Conservation (phyloP, 2,113 vertebrate genomes). For the Stigmatopora nigra region DNA sequence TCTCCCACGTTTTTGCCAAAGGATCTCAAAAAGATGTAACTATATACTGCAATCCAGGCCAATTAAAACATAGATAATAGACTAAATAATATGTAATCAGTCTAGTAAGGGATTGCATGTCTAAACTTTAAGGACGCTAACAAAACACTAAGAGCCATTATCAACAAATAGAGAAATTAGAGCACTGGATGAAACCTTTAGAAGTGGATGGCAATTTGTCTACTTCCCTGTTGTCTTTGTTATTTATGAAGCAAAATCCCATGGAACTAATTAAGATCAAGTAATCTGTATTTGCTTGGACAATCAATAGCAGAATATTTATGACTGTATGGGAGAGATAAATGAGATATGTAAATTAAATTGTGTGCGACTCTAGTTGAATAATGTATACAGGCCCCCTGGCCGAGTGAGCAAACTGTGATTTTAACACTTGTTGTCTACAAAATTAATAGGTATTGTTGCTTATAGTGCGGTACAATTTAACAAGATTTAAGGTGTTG, state of each 20-base stretch:
- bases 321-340: slow-evolving; percentile 12
- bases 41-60: no score
- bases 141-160: no score
- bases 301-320: slow-evolving; percentile 24
- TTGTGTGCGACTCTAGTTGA: slow-evolving; percentile 18
- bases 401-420: slow-evolving; percentile 1
- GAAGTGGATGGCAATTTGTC: not conserved
- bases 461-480: not conserved
- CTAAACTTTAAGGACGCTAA: no score
- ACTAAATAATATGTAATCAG: no score
- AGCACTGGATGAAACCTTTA: not conserved
- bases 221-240: not conserved
- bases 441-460: not conserved
- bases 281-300: slow-evolving; percentile 3
- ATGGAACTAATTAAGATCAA: slow-evolving; percentile 15
- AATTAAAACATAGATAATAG: no score
- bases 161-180: not conserved
- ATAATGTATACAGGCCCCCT: slow-evolving; percentile 23
- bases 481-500: not conserved
- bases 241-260: slow-evolving; percentile 6
- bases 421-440: slow-evolving; percentile 16
- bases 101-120: no score
- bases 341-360: slow-evolving; percentile 39
- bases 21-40: no score
- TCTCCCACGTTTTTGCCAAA: no score